Evolutionary conservation across 2,113 vertebrate species (phyloP).

Genomic region (Leiothrix lutea): DNA sequence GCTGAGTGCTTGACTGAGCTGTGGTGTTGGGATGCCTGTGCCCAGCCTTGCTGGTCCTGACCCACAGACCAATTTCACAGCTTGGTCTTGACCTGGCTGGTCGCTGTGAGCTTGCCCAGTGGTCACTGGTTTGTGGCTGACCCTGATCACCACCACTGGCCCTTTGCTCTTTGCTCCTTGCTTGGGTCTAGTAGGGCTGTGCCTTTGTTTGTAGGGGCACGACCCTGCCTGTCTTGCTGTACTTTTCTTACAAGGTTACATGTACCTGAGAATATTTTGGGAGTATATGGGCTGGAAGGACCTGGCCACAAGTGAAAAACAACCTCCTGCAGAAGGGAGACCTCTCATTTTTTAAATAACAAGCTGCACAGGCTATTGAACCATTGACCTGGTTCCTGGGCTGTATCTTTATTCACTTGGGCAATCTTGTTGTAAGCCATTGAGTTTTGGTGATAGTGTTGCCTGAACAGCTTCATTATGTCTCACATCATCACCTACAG

Average conservation of each 20-base stretch:
- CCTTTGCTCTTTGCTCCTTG: background rate
- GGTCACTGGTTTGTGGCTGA: background rate
- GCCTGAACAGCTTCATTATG: background rate
- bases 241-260: background rate
- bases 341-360: background rate
- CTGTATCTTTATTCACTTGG: background rate
- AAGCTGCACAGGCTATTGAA: background rate
- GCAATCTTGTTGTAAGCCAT: background rate
- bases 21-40: background rate
- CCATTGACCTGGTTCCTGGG: background rate
- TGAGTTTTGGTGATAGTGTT: background rate
- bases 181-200: background rate
- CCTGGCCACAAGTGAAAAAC: background rate
- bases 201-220: background rate
- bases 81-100: background rate
- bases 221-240: background rate
- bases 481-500: background rate
- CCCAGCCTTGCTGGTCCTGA: background rate
- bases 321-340: background rate
- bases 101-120: background rate
- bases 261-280: background rate
- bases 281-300: background rate
- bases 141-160: background rate
- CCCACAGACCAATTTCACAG: background rate
- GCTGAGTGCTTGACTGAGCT: background rate